Percentiles rank a stretch among this genome's conserved stretches.
Conservation (phyloP, 64 coral and sea anemone species). For the Pocillopora verrucosa region DNA sequence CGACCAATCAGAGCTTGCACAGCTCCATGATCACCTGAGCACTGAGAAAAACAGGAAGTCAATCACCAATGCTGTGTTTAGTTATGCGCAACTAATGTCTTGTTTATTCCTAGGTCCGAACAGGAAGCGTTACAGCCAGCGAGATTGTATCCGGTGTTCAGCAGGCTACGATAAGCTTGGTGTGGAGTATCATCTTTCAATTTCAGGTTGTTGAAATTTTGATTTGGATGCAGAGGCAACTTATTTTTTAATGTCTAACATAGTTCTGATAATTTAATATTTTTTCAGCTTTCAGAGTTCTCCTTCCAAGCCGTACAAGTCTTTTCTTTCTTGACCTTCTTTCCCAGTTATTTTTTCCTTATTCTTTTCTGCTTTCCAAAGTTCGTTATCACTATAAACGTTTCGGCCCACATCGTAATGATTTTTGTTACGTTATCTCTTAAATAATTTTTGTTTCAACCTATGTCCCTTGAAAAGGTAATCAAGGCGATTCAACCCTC, state of each 20-base stretch:
- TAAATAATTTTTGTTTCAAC: background rate
- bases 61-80: too few species aligned
- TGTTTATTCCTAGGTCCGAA: background rate
- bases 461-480: background rate
- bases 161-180: background rate
- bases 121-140: conserved; percentile 1
- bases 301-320: too few species aligned
- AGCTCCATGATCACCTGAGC: too few species aligned
- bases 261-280: too few species aligned
- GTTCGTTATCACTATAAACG: background rate
- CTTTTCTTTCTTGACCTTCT: too few species aligned
- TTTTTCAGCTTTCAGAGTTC: too few species aligned
- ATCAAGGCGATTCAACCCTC: background rate
- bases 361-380: background rate
- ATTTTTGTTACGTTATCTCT: background rate
- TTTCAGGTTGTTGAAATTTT: background rate
- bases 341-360: background rate
- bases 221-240: too few species aligned
- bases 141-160: conserved; percentile 15
- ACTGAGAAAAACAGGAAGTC: too few species aligned
- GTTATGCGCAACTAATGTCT: background rate
- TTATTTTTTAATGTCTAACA: too few species aligned
- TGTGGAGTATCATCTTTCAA: conserved; percentile 12
- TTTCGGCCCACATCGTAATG: background rate
- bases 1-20: too few species aligned